Evolutionary conservation across 2,888 invertebrate species (phyloP).

Genomic region (Brachyopa scutellaris): DNA sequence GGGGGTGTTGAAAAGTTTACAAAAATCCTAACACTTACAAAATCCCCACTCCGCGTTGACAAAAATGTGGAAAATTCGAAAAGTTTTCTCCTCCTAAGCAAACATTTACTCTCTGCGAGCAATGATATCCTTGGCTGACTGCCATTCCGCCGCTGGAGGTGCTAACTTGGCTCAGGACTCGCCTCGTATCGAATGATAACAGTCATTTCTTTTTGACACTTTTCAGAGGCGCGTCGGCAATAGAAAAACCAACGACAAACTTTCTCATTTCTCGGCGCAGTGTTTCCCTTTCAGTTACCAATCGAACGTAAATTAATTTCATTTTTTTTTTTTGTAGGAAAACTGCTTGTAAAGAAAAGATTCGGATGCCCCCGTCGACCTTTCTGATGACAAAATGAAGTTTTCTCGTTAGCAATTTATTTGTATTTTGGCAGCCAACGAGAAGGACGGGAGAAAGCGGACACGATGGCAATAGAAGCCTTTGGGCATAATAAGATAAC

Average conservation of each 20-base stretch:
- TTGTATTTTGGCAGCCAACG: slow-evolving; percentile 61
- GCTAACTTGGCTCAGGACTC: slow-evolving; percentile 39
- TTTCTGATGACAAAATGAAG: slow-evolving; percentile 70
- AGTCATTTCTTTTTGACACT: slow-evolving; percentile 73
- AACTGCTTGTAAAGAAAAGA: slow-evolving; percentile 44
- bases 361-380: slow-evolving; percentile 1
- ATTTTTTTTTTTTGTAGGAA: slow-evolving; percentile 26
- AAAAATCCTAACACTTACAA: slow-evolving; percentile 28
- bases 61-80: slow-evolving; percentile 68
- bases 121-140: slow-evolving; percentile 43
- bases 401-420: slow-evolving; percentile 73
- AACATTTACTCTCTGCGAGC: slow-evolving; percentile 65
- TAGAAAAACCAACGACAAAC: slow-evolving; percentile 51
- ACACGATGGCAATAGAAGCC: slow-evolving; percentile 35
- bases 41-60: slow-evolving; percentile 61
- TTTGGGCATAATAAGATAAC: slow-evolving; percentile 71
- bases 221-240: slow-evolving; percentile 53
- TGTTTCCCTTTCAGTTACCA: slow-evolving; percentile 68
- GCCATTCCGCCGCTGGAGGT: slow-evolving; percentile 34
- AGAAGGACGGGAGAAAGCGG: background rate
- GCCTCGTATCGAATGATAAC: slow-evolving; percentile 53
- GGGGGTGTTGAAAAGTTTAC: slow-evolving; percentile 4
- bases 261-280: slow-evolving; percentile 42
- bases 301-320: slow-evolving; percentile 73
- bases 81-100: slow-evolving; percentile 71